Evolutionary conservation across 2,888 invertebrate genomes (phyloP), one percentile per base, ranked within the genome.

Genomic region (Lasioglossum oenotherae): DNA sequence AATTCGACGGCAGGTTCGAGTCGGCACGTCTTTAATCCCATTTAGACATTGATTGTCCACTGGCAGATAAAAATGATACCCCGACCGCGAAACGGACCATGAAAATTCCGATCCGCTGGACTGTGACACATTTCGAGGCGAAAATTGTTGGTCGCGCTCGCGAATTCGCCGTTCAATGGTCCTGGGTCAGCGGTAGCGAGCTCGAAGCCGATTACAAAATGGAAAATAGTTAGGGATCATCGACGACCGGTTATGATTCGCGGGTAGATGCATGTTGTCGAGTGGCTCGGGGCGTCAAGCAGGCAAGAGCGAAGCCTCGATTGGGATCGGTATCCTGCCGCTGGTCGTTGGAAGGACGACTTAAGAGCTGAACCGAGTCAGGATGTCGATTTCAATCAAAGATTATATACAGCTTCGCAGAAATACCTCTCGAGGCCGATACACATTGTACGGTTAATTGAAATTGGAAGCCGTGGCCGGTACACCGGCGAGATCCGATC

Each of bases 371-470:
- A 78, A 60, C 76, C 71, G 46, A 72, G 82, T 60, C 82, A 75
- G 85, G 76, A 85, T 79, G 81, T 79, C 83, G 88, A 88, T 84
- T 88, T 79, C 83, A 82, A 88, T 88, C 88, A 74, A 77, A 84
- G 88, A 88, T 88, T 88, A 81, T 86, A 81, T 69, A 79, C 80
- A 86, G 80, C 79, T 88, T 88, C 88, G 78, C 46, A 79, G 88
- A 88, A 88, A 83, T 80, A 74, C 78, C 44, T 74, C 77, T 49
- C 74, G 80, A 80, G 82, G 71, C 80, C 80, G 77, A 27, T 71
- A 60, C 49, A 77, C 75, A 80, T 80, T 74, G 85, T 27, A 57
- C 67, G n/a, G 74, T 82, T 87, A 85, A 85, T 87, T 82, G 87
- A 82, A 85, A 82, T 57, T 85, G 79, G 76, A 77, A 82, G 77